Evolutionary conservation across 2,113 vertebrate genomes (phyloP).

Genomic region (Brienomyrus brachyistius): DNA sequence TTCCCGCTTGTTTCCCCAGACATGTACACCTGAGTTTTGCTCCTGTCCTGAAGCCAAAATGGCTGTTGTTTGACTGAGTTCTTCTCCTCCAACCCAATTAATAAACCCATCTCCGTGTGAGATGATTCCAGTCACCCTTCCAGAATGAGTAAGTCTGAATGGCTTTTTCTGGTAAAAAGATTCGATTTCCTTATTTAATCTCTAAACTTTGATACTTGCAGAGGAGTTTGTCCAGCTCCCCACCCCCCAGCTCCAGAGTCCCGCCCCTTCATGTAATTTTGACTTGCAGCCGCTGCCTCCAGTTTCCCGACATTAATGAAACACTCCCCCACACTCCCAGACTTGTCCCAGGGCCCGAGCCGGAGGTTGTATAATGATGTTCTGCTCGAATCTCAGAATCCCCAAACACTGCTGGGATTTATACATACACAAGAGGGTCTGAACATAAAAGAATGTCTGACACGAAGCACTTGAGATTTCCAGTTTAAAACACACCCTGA

Average conservation of each 20-base stretch:
- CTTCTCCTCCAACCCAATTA: not conserved
- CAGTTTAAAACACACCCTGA: not conserved
- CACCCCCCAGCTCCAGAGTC: not conserved
- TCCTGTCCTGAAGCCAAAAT: not conserved
- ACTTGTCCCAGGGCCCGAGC: not conserved
- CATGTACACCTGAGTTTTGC: not conserved
- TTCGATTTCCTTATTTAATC: not conserved
- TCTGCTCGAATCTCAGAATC: not conserved
- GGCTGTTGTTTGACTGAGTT: not conserved
- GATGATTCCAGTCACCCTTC: not conserved
- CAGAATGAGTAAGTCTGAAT: not conserved
- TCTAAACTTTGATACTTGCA: not conserved
- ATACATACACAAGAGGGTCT: not conserved
- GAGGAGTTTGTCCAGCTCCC: not conserved
- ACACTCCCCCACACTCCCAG: not conserved
- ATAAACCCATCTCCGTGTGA: not conserved
- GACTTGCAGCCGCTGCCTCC: not conserved
- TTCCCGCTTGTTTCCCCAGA: not conserved
- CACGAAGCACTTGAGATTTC: not conserved
- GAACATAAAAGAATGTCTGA: not conserved
- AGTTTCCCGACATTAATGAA: not conserved
- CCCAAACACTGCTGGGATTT: not conserved
- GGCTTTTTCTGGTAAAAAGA: not conserved
- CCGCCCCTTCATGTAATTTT: not conserved
- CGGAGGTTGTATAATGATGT: not conserved